These are phyloP conservation scores for Epizoanthus ramosus DNA, from an alignment of 92 coral and sea anemone genomes.

Conservation along the genomic window DNA sequence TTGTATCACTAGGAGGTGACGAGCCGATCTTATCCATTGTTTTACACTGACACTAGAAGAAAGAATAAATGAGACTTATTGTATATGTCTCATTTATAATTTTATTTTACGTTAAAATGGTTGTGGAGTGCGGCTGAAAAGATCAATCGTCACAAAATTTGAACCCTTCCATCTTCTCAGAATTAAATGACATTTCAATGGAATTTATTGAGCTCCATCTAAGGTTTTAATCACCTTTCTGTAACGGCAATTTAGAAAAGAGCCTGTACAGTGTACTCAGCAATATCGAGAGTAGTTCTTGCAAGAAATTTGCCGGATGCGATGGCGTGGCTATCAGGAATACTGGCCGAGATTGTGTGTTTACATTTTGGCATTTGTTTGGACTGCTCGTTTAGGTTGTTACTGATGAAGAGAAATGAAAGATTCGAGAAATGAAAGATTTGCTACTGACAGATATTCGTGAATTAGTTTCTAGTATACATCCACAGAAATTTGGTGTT, in stretches of 20 bases:
- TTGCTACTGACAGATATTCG: not conserved
- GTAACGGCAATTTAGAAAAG: not conserved
- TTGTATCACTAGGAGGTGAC: conserved; percentile 8
- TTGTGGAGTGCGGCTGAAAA: not conserved
- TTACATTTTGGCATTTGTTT: not conserved
- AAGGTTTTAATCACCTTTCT: not conserved
- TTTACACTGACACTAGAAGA: conserved; percentile 7
- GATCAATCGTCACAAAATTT: not conserved
- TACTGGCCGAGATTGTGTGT: not conserved
- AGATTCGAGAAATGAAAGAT: too few relatives aligned
- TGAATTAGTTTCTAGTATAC: not conserved
- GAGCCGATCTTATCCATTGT: not conserved
- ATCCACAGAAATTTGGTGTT: not conserved
- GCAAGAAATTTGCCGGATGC: not conserved
- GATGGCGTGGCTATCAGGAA: not conserved
- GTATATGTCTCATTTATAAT: not conserved
- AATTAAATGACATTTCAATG: too few relatives aligned
- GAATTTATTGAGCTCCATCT: too few relatives aligned
- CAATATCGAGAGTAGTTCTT: not conserved
- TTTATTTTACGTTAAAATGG: not conserved
- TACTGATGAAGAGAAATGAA: not conserved
- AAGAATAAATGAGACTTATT: conserved; percentile 27
- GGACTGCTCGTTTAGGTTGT: not conserved
- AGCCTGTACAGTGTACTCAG: not conserved
- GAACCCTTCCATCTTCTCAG: too few relatives aligned